phyloP scores from a whole-genome alignment of 2,888 invertebrate genomes.

The Beris chalybata region DNA sequence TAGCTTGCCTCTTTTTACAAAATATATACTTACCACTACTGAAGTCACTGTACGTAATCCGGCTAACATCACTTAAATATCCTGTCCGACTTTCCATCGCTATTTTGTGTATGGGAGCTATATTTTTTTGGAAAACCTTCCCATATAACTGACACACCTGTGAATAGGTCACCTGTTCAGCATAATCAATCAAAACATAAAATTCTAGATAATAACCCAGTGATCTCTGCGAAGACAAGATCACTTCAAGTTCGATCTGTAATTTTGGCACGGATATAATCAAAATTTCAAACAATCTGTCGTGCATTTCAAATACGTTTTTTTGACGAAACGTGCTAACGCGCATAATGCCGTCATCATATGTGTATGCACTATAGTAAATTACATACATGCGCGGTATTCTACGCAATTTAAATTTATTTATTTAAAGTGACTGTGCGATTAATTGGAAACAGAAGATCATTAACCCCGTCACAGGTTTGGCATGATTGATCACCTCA shows the following conservation, averaged over 20 bases:
- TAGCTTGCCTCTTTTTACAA: no score
- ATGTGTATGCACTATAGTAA: slow-evolving; percentile 1
- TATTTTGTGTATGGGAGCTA: no score
- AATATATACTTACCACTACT: no score
- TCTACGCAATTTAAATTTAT: background rate
- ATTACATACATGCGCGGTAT: slow-evolving; percentile 2
- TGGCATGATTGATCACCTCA: slow-evolving; percentile 19
- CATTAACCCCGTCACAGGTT: slow-evolving; percentile 13
- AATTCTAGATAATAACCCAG: no score
- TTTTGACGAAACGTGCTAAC: background rate
- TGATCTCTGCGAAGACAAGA: no score
- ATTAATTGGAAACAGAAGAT: slow-evolving; percentile 6
- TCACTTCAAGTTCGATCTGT: slow-evolving; percentile 17
- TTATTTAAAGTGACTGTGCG: background rate
- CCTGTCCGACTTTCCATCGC: no score
- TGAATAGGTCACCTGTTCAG: no score
- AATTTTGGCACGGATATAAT: slow-evolving; percentile 25
- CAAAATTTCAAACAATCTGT: slow-evolving; percentile 9
- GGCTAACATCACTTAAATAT: no score
- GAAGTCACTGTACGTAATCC: no score
- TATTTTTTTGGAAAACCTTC: no score
- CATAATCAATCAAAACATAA: no score
- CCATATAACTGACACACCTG: no score
- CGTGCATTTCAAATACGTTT: slow-evolving; percentile 12
- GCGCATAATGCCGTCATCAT: background rate